These are phyloP conservation scores for Helostoma temminkii DNA, from an alignment of 2,797 vertebrate species.

Conservation along the genomic window DNA sequence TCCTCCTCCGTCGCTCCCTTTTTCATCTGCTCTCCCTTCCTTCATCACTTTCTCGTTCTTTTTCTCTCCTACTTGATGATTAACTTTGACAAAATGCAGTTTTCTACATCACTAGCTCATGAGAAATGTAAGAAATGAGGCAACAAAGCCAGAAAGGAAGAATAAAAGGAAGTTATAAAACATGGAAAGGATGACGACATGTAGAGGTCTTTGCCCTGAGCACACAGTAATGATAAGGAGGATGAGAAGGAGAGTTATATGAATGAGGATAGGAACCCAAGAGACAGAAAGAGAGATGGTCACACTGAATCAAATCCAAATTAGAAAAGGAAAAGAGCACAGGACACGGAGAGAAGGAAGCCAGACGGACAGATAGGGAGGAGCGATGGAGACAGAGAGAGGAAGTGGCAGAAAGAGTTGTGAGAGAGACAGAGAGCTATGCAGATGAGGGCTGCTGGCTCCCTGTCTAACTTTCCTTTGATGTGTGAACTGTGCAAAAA, in stretches of 20 bases:
- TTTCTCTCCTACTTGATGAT: constrained; percentile 1
- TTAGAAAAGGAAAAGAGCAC: not conserved
- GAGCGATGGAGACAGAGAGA: not conserved
- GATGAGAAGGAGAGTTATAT: not conserved
- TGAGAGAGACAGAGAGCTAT: not conserved
- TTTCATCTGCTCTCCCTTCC: not conserved
- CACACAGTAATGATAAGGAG: not conserved
- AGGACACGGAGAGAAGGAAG: not conserved
- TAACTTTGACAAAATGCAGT: constrained; percentile 1
- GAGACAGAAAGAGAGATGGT: not conserved
- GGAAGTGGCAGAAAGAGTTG: not conserved
- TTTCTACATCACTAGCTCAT: constrained; percentile 13
- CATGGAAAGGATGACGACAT: not conserved
- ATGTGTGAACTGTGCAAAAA: constrained; percentile 42
- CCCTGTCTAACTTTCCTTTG: constrained; percentile 31
- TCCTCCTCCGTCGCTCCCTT: constrained; percentile 8
- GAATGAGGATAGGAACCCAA: not conserved
- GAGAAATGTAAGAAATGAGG: not conserved
- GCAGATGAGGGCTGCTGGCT: constrained; percentile 32
- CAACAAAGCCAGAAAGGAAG: not conserved
- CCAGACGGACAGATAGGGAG: not conserved
- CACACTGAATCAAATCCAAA: not conserved
- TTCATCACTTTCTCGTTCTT: not conserved
- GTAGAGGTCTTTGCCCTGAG: not conserved
- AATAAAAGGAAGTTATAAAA: not conserved